Evolutionary conservation across 2,113 vertebrate species (phyloP).

Genomic region (Paracanthobrama guichenoti): DNA sequence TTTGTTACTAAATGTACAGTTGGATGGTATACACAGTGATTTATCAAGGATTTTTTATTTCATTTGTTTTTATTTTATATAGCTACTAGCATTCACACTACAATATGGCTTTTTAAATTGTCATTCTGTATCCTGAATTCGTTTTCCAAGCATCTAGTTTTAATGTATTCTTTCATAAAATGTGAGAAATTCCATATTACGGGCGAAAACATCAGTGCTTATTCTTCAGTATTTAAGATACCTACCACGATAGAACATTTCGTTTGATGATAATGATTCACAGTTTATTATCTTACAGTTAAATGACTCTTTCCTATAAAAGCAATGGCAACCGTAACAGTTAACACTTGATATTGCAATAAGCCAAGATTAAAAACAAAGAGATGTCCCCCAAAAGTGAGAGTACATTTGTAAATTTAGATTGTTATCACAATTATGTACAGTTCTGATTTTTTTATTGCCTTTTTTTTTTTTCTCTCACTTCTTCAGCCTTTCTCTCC

Average conservation of each 20-base stretch:
- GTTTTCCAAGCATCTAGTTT: background rate
- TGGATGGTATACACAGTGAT: constrained; percentile 72
- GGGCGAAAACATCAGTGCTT: background rate
- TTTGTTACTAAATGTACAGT: constrained; percentile 80
- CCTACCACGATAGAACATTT: background rate
- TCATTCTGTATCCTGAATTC: background rate
- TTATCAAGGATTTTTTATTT: constrained; percentile 63
- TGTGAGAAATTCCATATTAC: background rate
- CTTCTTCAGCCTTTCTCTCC: background rate
- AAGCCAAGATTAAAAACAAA: background rate
- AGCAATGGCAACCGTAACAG: background rate
- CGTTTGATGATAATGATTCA: background rate
- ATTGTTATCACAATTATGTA: background rate
- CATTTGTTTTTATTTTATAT: constrained; percentile 54
- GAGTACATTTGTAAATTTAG: background rate
- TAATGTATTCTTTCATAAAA: constrained; percentile 1
- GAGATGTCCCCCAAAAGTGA: background rate
- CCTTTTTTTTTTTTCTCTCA: background rate
- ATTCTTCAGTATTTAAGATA: constrained; percentile 4
- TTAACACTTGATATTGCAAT: constrained; percentile 21
- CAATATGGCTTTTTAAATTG: background rate
- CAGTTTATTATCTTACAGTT: background rate
- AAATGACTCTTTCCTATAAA: background rate
- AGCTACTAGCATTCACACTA: constrained; percentile 7
- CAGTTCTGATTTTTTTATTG: background rate